phyloP scores from a whole-genome alignment of 1,140 invertebrate genomes.

The Laupala kohalensis region DNA sequence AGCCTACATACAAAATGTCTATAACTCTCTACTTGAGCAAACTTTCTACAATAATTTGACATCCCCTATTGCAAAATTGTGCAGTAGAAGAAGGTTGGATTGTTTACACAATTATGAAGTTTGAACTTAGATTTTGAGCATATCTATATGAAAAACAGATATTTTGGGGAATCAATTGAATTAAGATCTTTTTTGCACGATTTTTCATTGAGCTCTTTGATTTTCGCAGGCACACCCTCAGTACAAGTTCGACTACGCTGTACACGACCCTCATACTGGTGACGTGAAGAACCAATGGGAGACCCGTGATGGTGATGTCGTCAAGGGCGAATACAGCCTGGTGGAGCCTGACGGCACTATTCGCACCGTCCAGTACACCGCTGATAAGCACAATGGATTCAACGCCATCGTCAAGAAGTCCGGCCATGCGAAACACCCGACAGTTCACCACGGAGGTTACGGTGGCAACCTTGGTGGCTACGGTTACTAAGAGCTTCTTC shows the following conservation, averaged over 20 bases:
- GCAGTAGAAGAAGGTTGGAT: too few species aligned
- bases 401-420: not conserved
- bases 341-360: not conserved
- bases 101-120: too few species aligned
- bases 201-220: too few species aligned
- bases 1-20: too few species aligned
- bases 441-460: not conserved
- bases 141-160: too few species aligned
- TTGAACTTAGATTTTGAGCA: too few species aligned
- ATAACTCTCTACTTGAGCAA: too few species aligned
- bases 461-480: not conserved
- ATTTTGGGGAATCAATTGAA: too few species aligned
- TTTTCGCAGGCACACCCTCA: not conserved
- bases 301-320: not conserved
- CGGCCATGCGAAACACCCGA: not conserved
- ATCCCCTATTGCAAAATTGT: too few species aligned
- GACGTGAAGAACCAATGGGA: not conserved
- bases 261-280: not conserved
- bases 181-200: too few species aligned
- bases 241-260: not conserved
- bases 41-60: not conserved
- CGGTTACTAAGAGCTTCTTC: not conserved
- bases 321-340: not conserved
- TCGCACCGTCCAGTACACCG: not conserved
- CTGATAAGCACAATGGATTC: not conserved